Evolutionary conservation across 2,888 invertebrate genomes (phyloP).

Genomic region (Netelia virgata): DNA sequence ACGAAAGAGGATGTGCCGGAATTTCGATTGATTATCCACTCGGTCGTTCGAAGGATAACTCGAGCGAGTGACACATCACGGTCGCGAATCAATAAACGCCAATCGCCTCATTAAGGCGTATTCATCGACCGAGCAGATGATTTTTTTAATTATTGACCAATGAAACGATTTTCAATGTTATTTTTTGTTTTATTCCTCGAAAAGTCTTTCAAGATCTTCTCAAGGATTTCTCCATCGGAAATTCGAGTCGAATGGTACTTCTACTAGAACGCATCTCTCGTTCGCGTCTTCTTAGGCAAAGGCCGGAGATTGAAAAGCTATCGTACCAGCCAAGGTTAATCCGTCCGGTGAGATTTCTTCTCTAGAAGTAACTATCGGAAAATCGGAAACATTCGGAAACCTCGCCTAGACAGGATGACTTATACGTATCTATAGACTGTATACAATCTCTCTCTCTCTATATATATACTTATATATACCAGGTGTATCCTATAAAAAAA

Average conservation of each 20-base stretch:
- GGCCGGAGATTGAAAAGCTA: slow-evolving; percentile 56
- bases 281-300: slow-evolving; percentile 10
- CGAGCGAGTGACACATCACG: slow-evolving; percentile 42
- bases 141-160: not conserved
- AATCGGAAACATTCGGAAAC: slow-evolving; percentile 14
- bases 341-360: slow-evolving; percentile 10
- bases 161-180: too few relatives aligned
- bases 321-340: slow-evolving; percentile 3
- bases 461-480: too few relatives aligned
- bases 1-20: slow-evolving; percentile 55
- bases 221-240: slow-evolving; percentile 28
- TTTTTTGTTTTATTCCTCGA: too few relatives aligned
- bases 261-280: not conserved
- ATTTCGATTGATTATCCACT: slow-evolving; percentile 44
- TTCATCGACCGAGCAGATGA: slow-evolving; percentile 2
- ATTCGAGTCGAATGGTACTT: not conserved
- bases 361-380: slow-evolving; percentile 35
- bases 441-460: too few relatives aligned
- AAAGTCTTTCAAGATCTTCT: not conserved
- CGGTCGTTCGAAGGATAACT: slow-evolving; percentile 28
- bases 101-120: slow-evolving; percentile 44
- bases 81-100: slow-evolving; percentile 40
- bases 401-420: not conserved
- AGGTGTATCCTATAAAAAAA: too few relatives aligned
- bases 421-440: not conserved